Percentiles rank a stretch among this genome's conserved stretches.
phyloP scores from a whole-genome alignment of 2,797 vertebrate species.

The Lutjanus campechanus region DNA sequence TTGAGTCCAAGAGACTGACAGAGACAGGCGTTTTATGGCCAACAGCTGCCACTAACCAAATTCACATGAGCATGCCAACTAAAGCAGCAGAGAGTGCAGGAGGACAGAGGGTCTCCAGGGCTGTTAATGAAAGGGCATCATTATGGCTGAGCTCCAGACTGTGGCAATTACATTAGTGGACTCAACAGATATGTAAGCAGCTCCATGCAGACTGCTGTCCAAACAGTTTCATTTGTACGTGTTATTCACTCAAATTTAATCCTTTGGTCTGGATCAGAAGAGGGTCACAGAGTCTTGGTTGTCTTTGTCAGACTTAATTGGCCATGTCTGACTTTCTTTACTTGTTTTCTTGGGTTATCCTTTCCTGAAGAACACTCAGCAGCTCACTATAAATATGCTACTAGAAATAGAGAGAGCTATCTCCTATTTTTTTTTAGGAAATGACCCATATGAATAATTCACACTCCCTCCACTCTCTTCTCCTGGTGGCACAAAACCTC shows the following conservation, averaged over 20 bases:
- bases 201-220: conserved; percentile 30
- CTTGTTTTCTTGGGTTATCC: conserved; percentile 41
- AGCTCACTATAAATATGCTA: conserved; percentile 55
- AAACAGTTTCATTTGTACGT: conserved; percentile 23
- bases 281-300: conserved; percentile 7
- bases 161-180: conserved; percentile 47
- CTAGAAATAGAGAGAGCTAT: conserved; percentile 58
- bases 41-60: conserved; percentile 71
- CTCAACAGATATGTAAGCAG: conserved; percentile 39
- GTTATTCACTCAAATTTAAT: conserved; percentile 20
- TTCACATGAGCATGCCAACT: conserved; percentile 50
- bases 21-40: conserved; percentile 58
- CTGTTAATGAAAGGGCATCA: conserved; percentile 59
- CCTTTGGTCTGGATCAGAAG: conserved; percentile 21
- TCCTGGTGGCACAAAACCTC: conserved; percentile 61
- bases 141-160: conserved; percentile 59
- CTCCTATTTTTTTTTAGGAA: conserved; percentile 47
- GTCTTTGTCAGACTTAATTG: conserved; percentile 26
- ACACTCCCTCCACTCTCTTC: conserved; percentile 53
- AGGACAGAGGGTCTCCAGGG: conserved; percentile 19
- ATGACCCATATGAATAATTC: conserved; percentile 73
- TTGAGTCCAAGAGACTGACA: conserved; percentile 63
- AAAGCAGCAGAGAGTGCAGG: conserved; percentile 17
- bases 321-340: background rate
- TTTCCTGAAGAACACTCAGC: conserved; percentile 47